Evolutionary conservation across 1,140 invertebrate genomes (phyloP), one percentile per base, ranked within the genome.

Genomic region (Lepidostoma basale): DNA sequence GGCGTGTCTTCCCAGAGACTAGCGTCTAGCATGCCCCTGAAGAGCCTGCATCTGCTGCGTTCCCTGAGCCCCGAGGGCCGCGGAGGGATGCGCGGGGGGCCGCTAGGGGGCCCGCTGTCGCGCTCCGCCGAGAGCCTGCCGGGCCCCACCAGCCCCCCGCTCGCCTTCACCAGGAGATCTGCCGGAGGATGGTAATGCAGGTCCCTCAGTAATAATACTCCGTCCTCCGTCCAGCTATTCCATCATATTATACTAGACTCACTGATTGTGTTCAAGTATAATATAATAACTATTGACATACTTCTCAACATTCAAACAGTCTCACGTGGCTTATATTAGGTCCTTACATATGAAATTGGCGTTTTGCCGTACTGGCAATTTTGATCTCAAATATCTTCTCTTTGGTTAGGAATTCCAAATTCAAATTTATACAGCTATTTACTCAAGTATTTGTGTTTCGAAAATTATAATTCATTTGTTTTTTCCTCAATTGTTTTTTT

Each of bases 111-210:
- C 3, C n/a, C 26, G 14, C 26, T 66, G 56, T 67, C 63, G 12
- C 66, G 39, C 30, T 71, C 69, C 14, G 49, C 52, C 4, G 69
- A 71, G 28, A 67, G 60, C 66, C 22, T 71, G 28, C 23, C 69
- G n/a, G 44, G n/a, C 10, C 14, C 45, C 8, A 40, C 28, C 52
- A 58, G 69, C 60, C 54, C 54, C 18, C 36, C 20, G 65, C 26
- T 59, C 63, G 16, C 23, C 33, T 52, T 67, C 66, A 60, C 36
- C 59, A 67, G 54, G 62, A 62, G 69, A 25, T 71, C 69, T 4
- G 69, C 69, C n/a, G 69, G 69, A 16, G 69, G 64, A 45, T 71
- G 59, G 69, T 71, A 59, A 49, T 33, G 3, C 0, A 9, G 9
- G 12, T 33, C 30, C 14, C 42, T 18, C 16, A 8, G 14, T 25